phyloP scores from a whole-genome alignment of 2,797 vertebrate species.

The Anguilla pacifica region DNA sequence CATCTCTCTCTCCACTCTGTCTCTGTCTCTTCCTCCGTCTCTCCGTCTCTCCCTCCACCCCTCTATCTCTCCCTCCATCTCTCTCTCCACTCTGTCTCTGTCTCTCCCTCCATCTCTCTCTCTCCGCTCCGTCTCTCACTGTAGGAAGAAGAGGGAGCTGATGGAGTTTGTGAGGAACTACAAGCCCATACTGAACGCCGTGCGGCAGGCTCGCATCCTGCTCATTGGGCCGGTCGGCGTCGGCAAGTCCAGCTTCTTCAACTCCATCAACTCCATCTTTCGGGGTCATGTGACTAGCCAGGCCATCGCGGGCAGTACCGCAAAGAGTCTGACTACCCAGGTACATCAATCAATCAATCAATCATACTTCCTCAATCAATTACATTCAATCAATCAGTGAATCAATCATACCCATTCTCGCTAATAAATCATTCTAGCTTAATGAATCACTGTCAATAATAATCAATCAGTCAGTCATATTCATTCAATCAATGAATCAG shows the following conservation, averaged over 20 bases:
- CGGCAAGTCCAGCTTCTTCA: conserved; percentile 72
- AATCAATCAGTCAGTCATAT: too few relatives aligned
- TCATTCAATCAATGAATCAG: too few relatives aligned
- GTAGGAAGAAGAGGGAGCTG: conserved; percentile 47
- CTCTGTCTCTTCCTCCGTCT: too few relatives aligned
- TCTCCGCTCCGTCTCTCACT: too few relatives aligned
- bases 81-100: too few relatives aligned
- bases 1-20: not conserved
- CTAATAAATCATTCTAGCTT: too few relatives aligned
- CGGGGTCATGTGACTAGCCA: conserved; percentile 60
- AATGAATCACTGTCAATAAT: too few relatives aligned
- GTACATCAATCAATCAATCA: conserved; percentile 38
- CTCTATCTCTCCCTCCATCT: too few relatives aligned
- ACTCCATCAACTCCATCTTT: conserved; percentile 68
- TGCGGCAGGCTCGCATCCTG: conserved; percentile 49
- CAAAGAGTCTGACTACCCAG: conserved; percentile 62
- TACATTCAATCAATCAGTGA: too few relatives aligned
- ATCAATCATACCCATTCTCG: too few relatives aligned
- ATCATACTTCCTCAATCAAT: too few relatives aligned
- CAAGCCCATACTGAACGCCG: conserved; percentile 34
- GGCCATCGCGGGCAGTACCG: conserved; percentile 56
- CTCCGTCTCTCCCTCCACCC: not conserved
- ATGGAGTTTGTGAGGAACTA: conserved; percentile 46
- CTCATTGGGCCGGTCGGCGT: conserved; percentile 62
- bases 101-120: too few relatives aligned